phyloP scores from a whole-genome alignment of 2,113 vertebrate genomes.

The Brienomyrus longianalis region DNA sequence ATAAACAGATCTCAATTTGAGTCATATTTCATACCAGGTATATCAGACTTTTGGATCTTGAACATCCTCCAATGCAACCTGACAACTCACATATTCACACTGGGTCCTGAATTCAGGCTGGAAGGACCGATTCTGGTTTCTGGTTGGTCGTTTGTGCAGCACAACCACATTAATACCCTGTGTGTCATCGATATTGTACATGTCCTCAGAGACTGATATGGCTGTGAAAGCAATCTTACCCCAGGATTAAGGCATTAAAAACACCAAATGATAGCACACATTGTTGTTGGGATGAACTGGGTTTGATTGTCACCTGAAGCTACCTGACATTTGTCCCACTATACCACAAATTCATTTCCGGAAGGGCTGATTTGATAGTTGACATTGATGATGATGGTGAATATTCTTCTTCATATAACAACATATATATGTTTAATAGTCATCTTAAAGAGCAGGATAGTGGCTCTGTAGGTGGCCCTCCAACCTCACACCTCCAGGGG shows the following conservation, averaged over 20 bases:
- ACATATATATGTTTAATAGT: too few species aligned
- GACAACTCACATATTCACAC: background rate
- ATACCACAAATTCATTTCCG: background rate
- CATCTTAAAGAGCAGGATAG: background rate
- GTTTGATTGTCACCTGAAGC: background rate
- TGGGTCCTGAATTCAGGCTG: background rate
- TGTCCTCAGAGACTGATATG: background rate
- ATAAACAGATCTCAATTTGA: conserved; percentile 1
- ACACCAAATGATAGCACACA: background rate
- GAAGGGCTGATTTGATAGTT: background rate
- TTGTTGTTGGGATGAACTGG: background rate
- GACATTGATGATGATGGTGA: background rate
- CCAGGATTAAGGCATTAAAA: background rate
- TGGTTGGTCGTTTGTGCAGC: background rate
- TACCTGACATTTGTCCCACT: background rate
- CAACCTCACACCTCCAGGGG: background rate
- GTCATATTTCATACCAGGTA: background rate
- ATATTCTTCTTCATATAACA: too few species aligned
- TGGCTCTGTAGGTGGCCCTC: background rate
- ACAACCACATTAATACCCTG: background rate
- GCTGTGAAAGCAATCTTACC: background rate
- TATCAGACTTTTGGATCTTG: background rate
- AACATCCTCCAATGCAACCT: background rate
- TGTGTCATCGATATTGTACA: background rate
- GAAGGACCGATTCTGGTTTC: background rate